phyloP scores from a whole-genome alignment of 2,797 vertebrate species.

The Simalia tracyae region DNA sequence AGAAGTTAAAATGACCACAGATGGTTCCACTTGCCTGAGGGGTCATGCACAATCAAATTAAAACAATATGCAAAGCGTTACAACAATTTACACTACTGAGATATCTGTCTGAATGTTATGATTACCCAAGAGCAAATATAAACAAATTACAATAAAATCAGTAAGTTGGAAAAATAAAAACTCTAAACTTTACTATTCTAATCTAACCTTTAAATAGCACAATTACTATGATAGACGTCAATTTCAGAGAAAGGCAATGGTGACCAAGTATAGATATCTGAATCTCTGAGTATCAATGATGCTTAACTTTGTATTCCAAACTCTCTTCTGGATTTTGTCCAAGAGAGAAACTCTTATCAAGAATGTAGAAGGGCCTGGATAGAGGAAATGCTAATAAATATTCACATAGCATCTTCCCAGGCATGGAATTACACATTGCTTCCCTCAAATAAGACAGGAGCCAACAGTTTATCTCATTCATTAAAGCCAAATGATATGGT shows the following conservation, averaged over 20 bases:
- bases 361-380: neutral
- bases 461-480: neutral
- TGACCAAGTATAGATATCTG: neutral
- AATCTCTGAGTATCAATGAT: neutral
- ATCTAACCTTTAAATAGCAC: neutral
- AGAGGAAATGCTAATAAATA: neutral
- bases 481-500: neutral
- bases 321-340: neutral
- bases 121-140: neutral
- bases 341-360: neutral
- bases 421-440: neutral
- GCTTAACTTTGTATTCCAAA: neutral
- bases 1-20: constrained; percentile 51
- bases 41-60: constrained; percentile 41
- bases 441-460: neutral
- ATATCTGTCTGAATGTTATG: constrained; percentile 49
- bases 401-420: neutral
- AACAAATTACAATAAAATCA: neutral
- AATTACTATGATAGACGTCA: neutral
- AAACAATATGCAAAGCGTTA: constrained; percentile 46
- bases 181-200: neutral
- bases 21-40: constrained; percentile 46
- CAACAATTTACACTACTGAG: constrained; percentile 44
- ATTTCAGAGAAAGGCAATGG: neutral
- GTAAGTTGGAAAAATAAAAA: neutral